Conservation (phyloP, 2,797 vertebrate genomes). For the Liparis tanakae region DNA sequence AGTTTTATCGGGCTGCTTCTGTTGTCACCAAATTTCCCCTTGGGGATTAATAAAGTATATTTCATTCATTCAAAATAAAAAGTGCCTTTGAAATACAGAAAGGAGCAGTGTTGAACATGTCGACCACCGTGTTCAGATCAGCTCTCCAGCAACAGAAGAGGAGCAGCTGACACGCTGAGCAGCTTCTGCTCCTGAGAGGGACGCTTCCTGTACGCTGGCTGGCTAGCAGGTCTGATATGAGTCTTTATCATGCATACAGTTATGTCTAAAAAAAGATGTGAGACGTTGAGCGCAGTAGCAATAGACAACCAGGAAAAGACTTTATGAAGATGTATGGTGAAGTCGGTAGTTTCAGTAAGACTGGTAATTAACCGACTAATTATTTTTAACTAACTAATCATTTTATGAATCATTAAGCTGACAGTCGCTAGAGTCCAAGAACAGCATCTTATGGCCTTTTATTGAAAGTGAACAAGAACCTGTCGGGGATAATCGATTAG, state of each 20-base stretch:
- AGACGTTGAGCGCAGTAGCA: not conserved
- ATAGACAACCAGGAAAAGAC: not conserved
- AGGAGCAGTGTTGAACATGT: constrained; percentile 2
- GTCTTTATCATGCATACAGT: not conserved
- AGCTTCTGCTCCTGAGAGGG: not conserved
- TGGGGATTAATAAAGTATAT: no score
- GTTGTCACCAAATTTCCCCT: no score
- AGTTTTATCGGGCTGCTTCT: no score
- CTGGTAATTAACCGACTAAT: constrained; percentile 56
- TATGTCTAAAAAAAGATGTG: not conserved
- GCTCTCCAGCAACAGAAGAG: not conserved
- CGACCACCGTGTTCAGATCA: not conserved
- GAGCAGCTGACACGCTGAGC: not conserved
- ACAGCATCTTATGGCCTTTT: constrained; percentile 32
- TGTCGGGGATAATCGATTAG: constrained; percentile 53
- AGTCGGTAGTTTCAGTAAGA: constrained; percentile 35
- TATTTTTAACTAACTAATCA: constrained; percentile 56
- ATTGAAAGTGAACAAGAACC: constrained; percentile 45
- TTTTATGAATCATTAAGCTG: constrained; percentile 66
- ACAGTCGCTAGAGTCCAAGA: constrained; percentile 27
- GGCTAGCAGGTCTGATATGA: not conserved
- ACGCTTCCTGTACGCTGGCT: not conserved
- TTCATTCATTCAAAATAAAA: no score
- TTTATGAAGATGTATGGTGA: constrained; percentile 24
- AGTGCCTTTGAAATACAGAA: constrained; percentile 15